phyloP scores from a whole-genome alignment of 2,113 vertebrate genomes.

The Bos indicus region DNA sequence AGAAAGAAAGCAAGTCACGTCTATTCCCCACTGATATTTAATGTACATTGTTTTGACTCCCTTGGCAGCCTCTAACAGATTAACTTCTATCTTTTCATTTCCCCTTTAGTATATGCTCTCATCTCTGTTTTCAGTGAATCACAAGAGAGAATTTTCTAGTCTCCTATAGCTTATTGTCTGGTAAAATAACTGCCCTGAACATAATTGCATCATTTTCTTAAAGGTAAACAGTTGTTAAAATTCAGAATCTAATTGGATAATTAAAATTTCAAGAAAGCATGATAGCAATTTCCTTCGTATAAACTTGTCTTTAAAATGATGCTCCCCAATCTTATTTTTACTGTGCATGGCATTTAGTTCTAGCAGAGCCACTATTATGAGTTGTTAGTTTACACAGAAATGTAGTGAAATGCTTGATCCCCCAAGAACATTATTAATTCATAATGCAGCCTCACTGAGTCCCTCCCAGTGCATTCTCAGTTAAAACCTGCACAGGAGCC shows the following conservation, averaged over 20 bases:
- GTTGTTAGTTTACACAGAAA: constrained; percentile 26
- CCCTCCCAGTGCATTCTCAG: background rate
- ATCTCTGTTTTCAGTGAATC: background rate
- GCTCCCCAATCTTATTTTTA: constrained; percentile 38
- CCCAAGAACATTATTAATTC: constrained; percentile 38
- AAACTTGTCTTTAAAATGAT: constrained; percentile 41
- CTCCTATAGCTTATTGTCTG: constrained; percentile 14
- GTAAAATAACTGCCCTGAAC: constrained; percentile 32
- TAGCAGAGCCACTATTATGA: constrained; percentile 26
- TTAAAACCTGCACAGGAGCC: background rate
- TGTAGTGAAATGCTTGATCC: background rate
- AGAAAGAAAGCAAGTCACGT: constrained; percentile 35
- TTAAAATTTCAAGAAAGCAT: constrained; percentile 49
- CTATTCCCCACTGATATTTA: constrained; percentile 16
- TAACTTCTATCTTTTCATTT: constrained; percentile 43
- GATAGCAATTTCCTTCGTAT: constrained; percentile 35
- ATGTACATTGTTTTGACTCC: background rate
- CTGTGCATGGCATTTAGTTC: background rate
- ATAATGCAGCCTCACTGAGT: background rate
- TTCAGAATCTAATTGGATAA: constrained; percentile 60
- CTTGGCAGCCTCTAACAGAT: background rate
- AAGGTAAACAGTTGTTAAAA: constrained; percentile 61
- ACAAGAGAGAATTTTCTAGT: constrained; percentile 9
- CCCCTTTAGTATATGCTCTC: background rate
- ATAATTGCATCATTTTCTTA: constrained; percentile 56